Evolutionary conservation across 2,113 vertebrate genomes (phyloP), one percentile per base, ranked within the genome.

Genomic region (Crotalus helleri): DNA sequence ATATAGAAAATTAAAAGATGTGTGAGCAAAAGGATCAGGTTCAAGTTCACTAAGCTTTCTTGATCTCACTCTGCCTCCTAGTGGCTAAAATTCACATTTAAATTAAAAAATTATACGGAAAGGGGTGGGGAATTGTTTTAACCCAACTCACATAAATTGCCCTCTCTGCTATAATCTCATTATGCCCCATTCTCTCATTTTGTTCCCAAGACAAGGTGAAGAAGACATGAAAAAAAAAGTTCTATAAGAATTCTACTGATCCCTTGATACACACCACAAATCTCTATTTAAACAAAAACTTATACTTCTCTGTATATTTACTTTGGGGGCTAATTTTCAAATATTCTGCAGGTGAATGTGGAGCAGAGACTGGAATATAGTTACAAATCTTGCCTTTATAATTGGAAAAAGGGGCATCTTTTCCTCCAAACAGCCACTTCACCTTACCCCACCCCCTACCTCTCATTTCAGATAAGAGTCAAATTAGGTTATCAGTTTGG

Each of bases 51-150:
- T 91, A 95, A 95, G 96, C 97, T 98, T 98, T 98, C 98, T 97
- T 98, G 98, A 99, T 98, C 98, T 97, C 97, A 97, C 97, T 98
- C 98, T 99, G 99, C 99, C 98, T 98, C 98, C 99, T 99, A 99
- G 98, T 98, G 99, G 98, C 98, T 87, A 93, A 95, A 94, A 85
- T 93, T 91, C 87, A 96, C 97, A 95, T 95, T 51, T 53, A 53
- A n/a, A 54, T 24, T 24, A 29, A 69, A 49, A 58, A 85, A 88
- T 13, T 46, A 51, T 12, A 33, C 1, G 26, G 11, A 57, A 54
- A 49, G 3, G 24, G 24, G 24, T 12, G 46, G 61, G n/a, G 24
- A 74, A 91, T 69, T 53, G 85, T 90, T 90, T 86, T 85, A 88
- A 93, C 85, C 85, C 81, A 69, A 85, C 53, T 74, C 64, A 24